These are phyloP conservation scores for Caprella mutica DNA, from an alignment of 2,888 invertebrate species.

Conservation along the genomic window DNA sequence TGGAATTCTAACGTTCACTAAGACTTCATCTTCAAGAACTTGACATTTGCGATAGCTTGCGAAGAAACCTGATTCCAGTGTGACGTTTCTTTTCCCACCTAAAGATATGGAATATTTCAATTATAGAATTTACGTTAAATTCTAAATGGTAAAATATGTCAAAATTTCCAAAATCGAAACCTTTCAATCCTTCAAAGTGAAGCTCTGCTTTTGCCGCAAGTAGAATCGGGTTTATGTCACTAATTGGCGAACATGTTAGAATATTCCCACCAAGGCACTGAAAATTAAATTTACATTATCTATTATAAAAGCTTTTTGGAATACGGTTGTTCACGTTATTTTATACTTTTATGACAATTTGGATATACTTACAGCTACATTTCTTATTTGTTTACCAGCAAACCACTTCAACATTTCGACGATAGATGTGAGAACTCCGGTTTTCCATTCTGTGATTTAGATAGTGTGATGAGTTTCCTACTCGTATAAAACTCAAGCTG, in stretches of 20 bases:
- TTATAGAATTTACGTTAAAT: not conserved
- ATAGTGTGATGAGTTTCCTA: conserved; percentile 34
- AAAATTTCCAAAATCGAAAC: not conserved
- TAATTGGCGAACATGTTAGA: conserved; percentile 90
- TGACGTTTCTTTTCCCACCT: conserved; percentile 45
- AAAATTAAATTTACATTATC: conserved; percentile 17
- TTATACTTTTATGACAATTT: not conserved
- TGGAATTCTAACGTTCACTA: conserved; percentile 68
- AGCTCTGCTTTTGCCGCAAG: conserved; percentile 53
- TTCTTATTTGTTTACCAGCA: conserved; percentile 88
- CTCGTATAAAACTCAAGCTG: no score
- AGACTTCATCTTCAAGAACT: conserved; percentile 60
- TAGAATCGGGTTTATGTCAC: conserved; percentile 85
- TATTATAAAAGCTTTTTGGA: not conserved
- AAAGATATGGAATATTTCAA: not conserved
- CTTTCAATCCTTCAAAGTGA: conserved; percentile 18
- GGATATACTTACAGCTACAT: conserved; percentile 57
- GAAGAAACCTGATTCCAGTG: conserved; percentile 53
- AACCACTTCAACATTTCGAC: conserved; percentile 84
- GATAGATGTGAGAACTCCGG: conserved; percentile 46
- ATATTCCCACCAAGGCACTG: conserved; percentile 82
- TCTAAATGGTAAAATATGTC: not conserved
- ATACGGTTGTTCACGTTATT: not conserved
- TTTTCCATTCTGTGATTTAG: conserved; percentile 27
- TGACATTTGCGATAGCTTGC: conserved; percentile 61